phyloP scores from a whole-genome alignment of 1,140 invertebrate species.

The Zaprionus kolodkinae region DNA sequence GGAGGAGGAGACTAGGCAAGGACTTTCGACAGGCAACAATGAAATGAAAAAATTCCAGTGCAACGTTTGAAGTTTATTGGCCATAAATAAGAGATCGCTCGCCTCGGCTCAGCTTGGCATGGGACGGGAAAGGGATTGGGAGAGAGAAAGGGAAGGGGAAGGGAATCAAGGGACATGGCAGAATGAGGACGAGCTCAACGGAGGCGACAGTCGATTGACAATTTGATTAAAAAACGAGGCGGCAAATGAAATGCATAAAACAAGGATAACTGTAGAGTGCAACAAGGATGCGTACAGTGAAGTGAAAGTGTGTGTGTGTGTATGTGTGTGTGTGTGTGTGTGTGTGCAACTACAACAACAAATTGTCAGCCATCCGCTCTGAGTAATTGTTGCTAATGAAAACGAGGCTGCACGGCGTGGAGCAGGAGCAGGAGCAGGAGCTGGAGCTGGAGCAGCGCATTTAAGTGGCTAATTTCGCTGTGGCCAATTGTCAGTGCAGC shows the following conservation, averaged over 20 bases:
- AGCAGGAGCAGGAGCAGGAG: neutral
- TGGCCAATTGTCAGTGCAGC: slow-evolving; percentile 49
- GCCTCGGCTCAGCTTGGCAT: neutral
- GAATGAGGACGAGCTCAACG: slow-evolving; percentile 34
- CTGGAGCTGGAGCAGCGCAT: slow-evolving; percentile 29
- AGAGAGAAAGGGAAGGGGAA: no score
- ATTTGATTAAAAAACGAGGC: slow-evolving; percentile 79
- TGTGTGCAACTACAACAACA: slow-evolving; percentile 9
- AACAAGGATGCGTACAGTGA: slow-evolving; percentile 57
- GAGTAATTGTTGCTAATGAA: slow-evolving; percentile 82
- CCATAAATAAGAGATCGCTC: slow-evolving; percentile 73
- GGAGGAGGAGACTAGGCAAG: neutral
- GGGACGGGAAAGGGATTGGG: neutral
- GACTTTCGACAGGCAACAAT: slow-evolving; percentile 22
- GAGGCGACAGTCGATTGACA: slow-evolving; percentile 75
- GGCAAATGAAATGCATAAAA: slow-evolving; percentile 60
- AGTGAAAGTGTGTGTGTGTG: slow-evolving; percentile 71
- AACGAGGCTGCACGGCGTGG: slow-evolving; percentile 21
- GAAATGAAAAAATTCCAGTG: slow-evolving; percentile 80
- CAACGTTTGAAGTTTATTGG: slow-evolving; percentile 82
- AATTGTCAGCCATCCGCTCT: slow-evolving; percentile 60
- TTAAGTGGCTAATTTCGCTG: slow-evolving; percentile 79
- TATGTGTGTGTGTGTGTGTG: slow-evolving; percentile 43
- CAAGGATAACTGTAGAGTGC: slow-evolving; percentile 21
- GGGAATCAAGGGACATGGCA: slow-evolving; percentile 4